A percentile compares a stretch with the other conserved stretches of the same genome.
Evolutionary conservation across 2,888 invertebrate species (phyloP).

Genomic region (Ectemnius continuus): DNA sequence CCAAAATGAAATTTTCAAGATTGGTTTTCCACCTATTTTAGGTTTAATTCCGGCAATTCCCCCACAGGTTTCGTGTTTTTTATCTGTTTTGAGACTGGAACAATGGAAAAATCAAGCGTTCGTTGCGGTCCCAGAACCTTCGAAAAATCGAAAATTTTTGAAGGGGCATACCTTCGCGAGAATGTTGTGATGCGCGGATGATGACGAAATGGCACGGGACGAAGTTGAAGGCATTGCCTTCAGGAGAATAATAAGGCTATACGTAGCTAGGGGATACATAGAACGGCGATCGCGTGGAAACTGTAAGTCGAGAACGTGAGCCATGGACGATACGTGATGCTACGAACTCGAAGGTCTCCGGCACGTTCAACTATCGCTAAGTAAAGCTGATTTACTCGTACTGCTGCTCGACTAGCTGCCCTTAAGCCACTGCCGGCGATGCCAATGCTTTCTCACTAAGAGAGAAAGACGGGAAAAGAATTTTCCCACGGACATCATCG

Average conservation of each 20-base stretch:
- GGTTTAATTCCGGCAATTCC: too few species aligned
- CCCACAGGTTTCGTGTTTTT: too few species aligned
- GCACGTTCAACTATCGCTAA: conserved; percentile 42
- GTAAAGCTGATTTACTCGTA: conserved; percentile 42
- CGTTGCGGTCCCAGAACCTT: too few species aligned
- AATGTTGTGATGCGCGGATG: too few species aligned
- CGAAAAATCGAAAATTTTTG: too few species aligned
- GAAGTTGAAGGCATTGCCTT: conserved; percentile 33
- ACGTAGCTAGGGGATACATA: conserved; percentile 31
- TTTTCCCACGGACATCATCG: conserved; percentile 6
- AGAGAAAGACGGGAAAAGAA: not conserved
- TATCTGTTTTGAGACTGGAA: too few species aligned
- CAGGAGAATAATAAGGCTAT: conserved; percentile 27
- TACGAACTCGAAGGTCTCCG: conserved; percentile 37
- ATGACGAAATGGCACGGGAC: conserved; percentile 9
- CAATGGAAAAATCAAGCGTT: too few species aligned
- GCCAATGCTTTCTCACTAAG: not conserved
- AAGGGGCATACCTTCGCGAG: too few species aligned
- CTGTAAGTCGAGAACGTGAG: conserved; percentile 64
- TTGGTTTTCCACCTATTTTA: too few species aligned
- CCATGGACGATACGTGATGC: conserved; percentile 64
- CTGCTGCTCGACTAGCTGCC: conserved; percentile 21
- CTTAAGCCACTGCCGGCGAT: conserved; percentile 42
- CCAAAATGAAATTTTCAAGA: too few species aligned
- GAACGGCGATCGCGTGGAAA: conserved; percentile 57